Evolutionary conservation across 2,113 vertebrate species (phyloP), one percentile per base, ranked within the genome.

Genomic region (Ophiodon elongatus): DNA sequence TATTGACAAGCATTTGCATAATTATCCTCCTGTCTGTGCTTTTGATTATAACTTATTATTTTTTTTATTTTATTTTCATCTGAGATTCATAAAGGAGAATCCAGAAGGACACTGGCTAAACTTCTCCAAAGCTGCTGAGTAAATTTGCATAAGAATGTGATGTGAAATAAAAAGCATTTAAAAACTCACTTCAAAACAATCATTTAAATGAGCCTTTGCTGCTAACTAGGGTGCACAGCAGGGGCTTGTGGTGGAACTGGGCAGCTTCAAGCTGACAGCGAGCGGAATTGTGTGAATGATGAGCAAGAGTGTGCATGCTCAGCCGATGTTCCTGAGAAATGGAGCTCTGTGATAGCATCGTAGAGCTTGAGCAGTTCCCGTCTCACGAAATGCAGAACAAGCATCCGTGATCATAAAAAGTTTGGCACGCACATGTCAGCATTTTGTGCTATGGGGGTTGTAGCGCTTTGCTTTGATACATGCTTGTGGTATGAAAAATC

Each of bases 401-500:
- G 25, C 62, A 23, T 65, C 37, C 4, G 72, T 17, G 47, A 65
- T 82, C 45, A 23, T 83, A 70, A 81, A 83, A 79, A 79, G 11
- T 35, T 52, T 19, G 35, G 31, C 45, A 70, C 66, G 67, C 59
- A 65, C 25, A 67, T 9, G 27, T 86, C 73, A 69, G 79, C 79
- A 45, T 84, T 83, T 73, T 64, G 1, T 45, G 19, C 64, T 43
- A 8, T 29, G n/a, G 71, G 50, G 13, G 6, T 52, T 72, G 17
- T 35, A 66, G 64, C 76, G 43, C 57, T 89, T 80, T 82, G 69
- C 54, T 88, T 73, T 74, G 70, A 41, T 86, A 62, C 82, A 87
- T 84, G 47, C 84, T 85, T 92, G 87, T 79, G 87, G 78, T 50
- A 63, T 73, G 65, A 84, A 64, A 23, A 67, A 54, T 59, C 57